Evolutionary conservation across 2,888 invertebrate genomes (phyloP).

Genomic region (Sinopyrophorus schimmeli): DNA sequence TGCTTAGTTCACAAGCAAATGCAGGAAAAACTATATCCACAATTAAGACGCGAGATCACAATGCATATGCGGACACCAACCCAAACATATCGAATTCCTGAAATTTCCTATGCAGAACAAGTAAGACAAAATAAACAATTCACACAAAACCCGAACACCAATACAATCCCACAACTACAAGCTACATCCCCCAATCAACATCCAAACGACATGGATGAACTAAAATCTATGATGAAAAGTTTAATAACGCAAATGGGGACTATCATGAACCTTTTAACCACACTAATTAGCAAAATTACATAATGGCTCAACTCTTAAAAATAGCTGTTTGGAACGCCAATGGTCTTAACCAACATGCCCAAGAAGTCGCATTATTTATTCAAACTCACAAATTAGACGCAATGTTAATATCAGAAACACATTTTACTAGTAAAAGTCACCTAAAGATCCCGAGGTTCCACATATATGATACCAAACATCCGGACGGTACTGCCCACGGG

Average conservation of each 20-base stretch:
- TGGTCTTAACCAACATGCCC: constrained; percentile 26
- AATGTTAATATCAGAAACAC: constrained; percentile 4
- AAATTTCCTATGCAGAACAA: constrained; percentile 1
- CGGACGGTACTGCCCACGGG: not conserved
- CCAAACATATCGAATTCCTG: constrained; percentile 5
- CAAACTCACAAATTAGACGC: no score
- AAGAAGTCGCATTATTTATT: no score
- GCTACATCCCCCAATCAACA: constrained; percentile 6
- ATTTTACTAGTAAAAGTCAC: not conserved
- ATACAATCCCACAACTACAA: not conserved
- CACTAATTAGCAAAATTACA: constrained; percentile 24
- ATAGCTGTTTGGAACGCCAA: constrained; percentile 34
- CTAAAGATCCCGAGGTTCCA: not conserved
- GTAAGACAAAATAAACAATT: constrained; percentile 2
- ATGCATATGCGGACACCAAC: not conserved
- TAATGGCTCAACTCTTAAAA: constrained; percentile 28
- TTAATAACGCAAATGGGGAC: constrained; percentile 7
- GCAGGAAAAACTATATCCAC: constrained; percentile 6
- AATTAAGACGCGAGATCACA: not conserved
- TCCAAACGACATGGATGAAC: constrained; percentile 10
- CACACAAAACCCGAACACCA: not conserved
- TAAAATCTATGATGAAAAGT: constrained; percentile 4
- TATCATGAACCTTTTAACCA: constrained; percentile 11
- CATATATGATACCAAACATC: constrained; percentile 6
- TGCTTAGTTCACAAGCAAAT: constrained; percentile 12